Percentiles rank a stretch among this genome's conserved stretches.
Evolutionary conservation across 2,888 invertebrate genomes (phyloP).

Genomic region (Diarsia mendica): DNA sequence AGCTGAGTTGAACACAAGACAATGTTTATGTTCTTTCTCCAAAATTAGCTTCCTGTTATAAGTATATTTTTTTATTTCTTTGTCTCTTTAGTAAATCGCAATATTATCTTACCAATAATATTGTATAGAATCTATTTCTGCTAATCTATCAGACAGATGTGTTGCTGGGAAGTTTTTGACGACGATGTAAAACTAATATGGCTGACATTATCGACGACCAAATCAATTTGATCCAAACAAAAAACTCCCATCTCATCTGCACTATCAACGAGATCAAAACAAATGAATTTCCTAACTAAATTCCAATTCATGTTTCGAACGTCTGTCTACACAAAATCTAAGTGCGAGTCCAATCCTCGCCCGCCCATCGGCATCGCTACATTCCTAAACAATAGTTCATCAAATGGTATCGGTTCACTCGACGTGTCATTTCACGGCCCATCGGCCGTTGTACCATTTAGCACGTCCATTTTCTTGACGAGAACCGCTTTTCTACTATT

Average conservation of each 20-base stretch:
- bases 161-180: no score
- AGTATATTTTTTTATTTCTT: no score
- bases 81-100: no score
- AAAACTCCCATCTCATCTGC: neutral
- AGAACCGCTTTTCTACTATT: constrained; percentile 73
- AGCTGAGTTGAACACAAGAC: no score
- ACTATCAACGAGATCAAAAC: neutral
- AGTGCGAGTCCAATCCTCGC: constrained; percentile 72
- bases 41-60: no score
- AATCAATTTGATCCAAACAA: neutral
- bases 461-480: constrained; percentile 82
- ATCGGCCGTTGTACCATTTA: constrained; percentile 81
- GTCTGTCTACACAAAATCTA: constrained; percentile 66
- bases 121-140: no score
- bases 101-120: no score
- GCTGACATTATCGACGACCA: neutral
- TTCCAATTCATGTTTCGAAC: constrained; percentile 39
- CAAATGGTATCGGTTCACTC: constrained; percentile 75
- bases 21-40: no score
- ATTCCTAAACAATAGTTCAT: constrained; percentile 83
- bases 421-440: constrained; percentile 79
- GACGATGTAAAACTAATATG: no score
- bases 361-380: constrained; percentile 72
- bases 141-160: no score
- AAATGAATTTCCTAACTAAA: constrained; percentile 28